Evolutionary conservation across 37 sponge, comb jelly and placozoan genomes (phyloP).

Genomic region (Dysidea cf. avara): DNA sequence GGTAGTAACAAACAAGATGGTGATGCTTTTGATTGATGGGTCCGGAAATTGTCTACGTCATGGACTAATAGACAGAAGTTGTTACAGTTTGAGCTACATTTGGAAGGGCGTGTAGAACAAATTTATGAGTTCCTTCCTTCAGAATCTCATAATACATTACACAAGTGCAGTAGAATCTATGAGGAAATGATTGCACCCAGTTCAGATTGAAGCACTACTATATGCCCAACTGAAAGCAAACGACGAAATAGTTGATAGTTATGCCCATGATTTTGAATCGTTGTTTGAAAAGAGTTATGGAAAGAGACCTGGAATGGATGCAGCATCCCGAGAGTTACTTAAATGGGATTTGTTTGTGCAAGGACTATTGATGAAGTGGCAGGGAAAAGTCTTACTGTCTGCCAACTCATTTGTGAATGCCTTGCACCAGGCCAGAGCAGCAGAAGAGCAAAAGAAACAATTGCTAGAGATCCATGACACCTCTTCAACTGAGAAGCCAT

Average conservation of each 20-base stretch:
- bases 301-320: slow-evolving; percentile 18
- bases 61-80: slow-evolving; percentile 27
- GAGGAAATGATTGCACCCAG: slow-evolving; percentile 10
- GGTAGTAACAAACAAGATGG: no score
- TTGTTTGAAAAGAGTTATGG: slow-evolving; percentile 44
- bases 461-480: slow-evolving; percentile 17
- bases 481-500: no score
- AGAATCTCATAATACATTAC: not conserved
- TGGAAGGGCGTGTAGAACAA: slow-evolving; percentile 11
- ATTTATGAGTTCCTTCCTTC: slow-evolving; percentile 20
- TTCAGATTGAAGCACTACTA: slow-evolving; percentile 9
- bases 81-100: slow-evolving; percentile 32
- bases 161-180: slow-evolving; percentile 6
- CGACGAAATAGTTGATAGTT: slow-evolving; percentile 8
- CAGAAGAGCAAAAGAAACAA: slow-evolving; percentile 32
- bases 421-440: slow-evolving; percentile 28
- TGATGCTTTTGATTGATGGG: no score
- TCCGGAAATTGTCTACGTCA: no score
- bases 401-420: slow-evolving; percentile 24
- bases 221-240: slow-evolving; percentile 24
- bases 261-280: slow-evolving; percentile 16
- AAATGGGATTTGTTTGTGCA: slow-evolving; percentile 36
- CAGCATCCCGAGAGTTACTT: not conserved
- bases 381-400: slow-evolving; percentile 30
- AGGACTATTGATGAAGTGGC: slow-evolving; percentile 34